A percentile compares a stretch with the other conserved stretches of the same genome.
Evolutionary conservation across 2,888 invertebrate species (phyloP).

Genomic region (Cosmopolites sordidus): DNA sequence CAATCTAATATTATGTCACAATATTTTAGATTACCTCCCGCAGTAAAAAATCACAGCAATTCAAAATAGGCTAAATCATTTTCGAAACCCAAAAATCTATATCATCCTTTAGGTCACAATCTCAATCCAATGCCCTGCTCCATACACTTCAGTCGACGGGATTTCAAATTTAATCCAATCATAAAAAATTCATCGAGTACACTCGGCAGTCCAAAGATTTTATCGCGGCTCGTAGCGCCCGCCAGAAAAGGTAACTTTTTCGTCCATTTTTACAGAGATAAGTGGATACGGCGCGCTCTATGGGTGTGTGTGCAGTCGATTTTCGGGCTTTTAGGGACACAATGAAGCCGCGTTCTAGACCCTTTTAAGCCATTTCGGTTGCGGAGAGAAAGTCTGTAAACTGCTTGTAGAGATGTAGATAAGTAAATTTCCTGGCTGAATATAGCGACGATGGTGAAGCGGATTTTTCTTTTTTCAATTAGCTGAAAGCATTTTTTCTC

Average conservation of each 20-base stretch:
- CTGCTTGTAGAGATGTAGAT: conserved; percentile 7
- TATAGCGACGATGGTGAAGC: too few relatives aligned
- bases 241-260: conserved; percentile 9
- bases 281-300: conserved; percentile 3
- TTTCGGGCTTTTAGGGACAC: conserved; percentile 10
- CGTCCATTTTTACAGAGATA: conserved; percentile 4
- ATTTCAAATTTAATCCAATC: conserved; percentile 3
- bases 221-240: conserved; percentile 8
- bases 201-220: conserved; percentile 2
- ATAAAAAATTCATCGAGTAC: conserved; percentile 9
- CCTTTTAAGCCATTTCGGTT: conserved; percentile 11
- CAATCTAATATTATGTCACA: too few relatives aligned
- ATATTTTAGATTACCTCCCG: too few relatives aligned
- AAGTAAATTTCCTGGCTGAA: conserved; percentile 4
- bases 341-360: conserved; percentile 9
- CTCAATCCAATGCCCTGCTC: too few relatives aligned
- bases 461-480: too few relatives aligned
- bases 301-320: conserved; percentile 5
- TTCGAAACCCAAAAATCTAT: too few relatives aligned
- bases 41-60: too few relatives aligned
- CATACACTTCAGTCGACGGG: neutral
- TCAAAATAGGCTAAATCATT: too few relatives aligned
- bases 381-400: conserved; percentile 7
- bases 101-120: too few relatives aligned
- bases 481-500: too few relatives aligned